Evolutionary conservation across 1,140 invertebrate genomes (phyloP), one percentile per base, ranked within the genome.

Genomic region (Charaxes varanes): DNA sequence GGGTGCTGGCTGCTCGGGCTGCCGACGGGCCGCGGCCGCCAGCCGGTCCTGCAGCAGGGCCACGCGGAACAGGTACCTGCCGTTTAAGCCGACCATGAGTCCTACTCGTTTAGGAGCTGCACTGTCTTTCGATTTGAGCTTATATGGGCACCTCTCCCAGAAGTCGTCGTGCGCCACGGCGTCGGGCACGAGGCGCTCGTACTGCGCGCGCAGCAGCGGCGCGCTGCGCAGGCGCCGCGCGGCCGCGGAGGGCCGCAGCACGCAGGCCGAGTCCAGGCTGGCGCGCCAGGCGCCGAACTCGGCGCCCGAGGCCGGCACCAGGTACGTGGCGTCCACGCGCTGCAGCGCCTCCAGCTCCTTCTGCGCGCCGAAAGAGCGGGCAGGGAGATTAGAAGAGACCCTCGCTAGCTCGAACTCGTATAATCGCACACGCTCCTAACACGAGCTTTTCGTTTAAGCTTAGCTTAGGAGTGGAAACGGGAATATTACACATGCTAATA

Each of bases 21-120:
- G 68, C 7, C 56, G 56, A 12, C 73, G 62, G 1, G 72, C 45
- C 0, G 64, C 65, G 2, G 85, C 83, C 4, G 87, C 86, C 31
- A 88, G 53, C 0, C 87, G 74, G 60, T 89, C 88, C 60, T 88
- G 87, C 2, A 88, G 57, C 7, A 89, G 41, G 0, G 88, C 88
- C 61, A 87, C 87, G 42, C 86, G 86, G 70, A 89, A 89, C 22
- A 89, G 62, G 58, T 88, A 88, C 35, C 87, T 88, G 54, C 2
- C 18, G 44, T 16, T 13, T 3, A 13, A 28, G n/a, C n/a, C n/a
- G n/a, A n/a, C n/a, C n/a, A n/a, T n/a, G n/a, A n/a, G n/a, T 23
- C 7, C 21, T 23, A 2, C 2, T n/a, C 2, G 7, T 23, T n/a
- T 23, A 23, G 2, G 10, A 23, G n/a, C n/a, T n/a, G n/a, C n/a